Conservation (phyloP, 2,888 invertebrate species). For the Boloria euphrosyne region DNA sequence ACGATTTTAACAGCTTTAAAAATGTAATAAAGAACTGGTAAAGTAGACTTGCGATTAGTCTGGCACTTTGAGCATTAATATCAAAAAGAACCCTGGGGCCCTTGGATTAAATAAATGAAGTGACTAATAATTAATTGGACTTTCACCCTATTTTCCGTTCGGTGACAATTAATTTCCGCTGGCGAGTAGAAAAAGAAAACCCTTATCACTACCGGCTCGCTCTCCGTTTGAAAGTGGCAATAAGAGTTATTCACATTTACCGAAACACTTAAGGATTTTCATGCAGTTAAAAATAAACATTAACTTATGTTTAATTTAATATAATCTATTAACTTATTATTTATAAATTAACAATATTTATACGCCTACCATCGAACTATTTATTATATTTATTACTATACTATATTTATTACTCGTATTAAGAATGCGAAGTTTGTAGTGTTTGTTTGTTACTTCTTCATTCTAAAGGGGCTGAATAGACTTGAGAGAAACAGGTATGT, state of each 20-base stretch:
- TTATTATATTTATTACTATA: too few species aligned
- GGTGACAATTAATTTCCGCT: conserved; percentile 82
- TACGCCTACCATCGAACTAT: too few species aligned
- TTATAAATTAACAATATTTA: too few species aligned
- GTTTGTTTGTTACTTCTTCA: too few species aligned
- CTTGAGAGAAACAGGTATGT: too few species aligned
- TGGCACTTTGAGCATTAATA: conserved; percentile 72
- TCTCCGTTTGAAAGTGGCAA: conserved; percentile 68
- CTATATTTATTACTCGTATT: too few species aligned
- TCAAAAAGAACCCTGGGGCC: conserved; percentile 69
- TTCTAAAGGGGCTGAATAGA: too few species aligned
- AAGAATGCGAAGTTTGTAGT: too few species aligned
- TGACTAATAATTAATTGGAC: conserved; percentile 82
- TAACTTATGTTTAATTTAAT: too few species aligned
- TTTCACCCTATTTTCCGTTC: conserved; percentile 82
- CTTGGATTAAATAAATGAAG: conserved; percentile 81
- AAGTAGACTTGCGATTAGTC: conserved; percentile 62
- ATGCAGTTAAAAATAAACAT: not conserved
- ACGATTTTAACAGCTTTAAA: conserved; percentile 32
- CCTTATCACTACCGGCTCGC: conserved; percentile 75
- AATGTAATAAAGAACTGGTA: conserved; percentile 48
- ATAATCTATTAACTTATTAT: too few species aligned
- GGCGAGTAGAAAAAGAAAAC: conserved; percentile 74
- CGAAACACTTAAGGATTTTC: conserved; percentile 26
- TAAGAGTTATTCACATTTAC: conserved; percentile 53